phyloP scores from a whole-genome alignment of 2,888 invertebrate genomes.

The Caenorhabditis plicata region DNA sequence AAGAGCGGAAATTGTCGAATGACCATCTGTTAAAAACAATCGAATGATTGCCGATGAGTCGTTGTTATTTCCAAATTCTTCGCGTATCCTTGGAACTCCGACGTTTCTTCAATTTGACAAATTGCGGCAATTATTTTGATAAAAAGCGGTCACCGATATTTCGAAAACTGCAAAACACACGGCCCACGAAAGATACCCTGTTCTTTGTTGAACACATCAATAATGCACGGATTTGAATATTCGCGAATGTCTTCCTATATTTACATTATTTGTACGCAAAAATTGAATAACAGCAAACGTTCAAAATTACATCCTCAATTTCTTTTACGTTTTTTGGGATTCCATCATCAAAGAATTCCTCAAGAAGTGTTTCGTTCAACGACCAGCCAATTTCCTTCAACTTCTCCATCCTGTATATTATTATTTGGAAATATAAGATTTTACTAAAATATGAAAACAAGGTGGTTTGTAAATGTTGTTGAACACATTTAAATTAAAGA shows the following conservation, averaged over 20 bases:
- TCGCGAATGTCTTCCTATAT: slow-evolving; percentile 25
- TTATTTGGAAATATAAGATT: background rate
- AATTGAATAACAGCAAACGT: slow-evolving; percentile 4
- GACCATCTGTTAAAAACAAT: slow-evolving; percentile 39
- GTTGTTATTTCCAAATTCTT: slow-evolving; percentile 10
- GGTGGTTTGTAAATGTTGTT: no score
- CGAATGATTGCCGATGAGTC: slow-evolving; percentile 19
- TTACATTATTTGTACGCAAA: background rate
- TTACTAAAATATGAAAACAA: no score
- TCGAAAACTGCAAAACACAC: slow-evolving; percentile 28
- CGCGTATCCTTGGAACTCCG: slow-evolving; percentile 17
- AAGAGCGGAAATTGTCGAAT: slow-evolving; percentile 17
- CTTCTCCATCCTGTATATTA: slow-evolving; percentile 11
- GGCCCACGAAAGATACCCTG: slow-evolving; percentile 11
- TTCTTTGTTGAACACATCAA: slow-evolving; percentile 16
- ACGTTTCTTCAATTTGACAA: slow-evolving; percentile 2
- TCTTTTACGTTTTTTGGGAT: slow-evolving; percentile 10
- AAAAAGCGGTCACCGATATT: slow-evolving; percentile 10
- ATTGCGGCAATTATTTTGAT: background rate
- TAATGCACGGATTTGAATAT: slow-evolving; percentile 17
- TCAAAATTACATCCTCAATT: slow-evolving; percentile 15
- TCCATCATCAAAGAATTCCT: slow-evolving; percentile 14
- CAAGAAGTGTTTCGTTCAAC: slow-evolving; percentile 15
- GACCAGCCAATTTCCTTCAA: slow-evolving; percentile 30
- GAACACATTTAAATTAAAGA: no score